A percentile compares a stretch with the other conserved stretches of the same genome.
These are phyloP conservation scores for Ophraella communa DNA, from an alignment of 2,888 invertebrate genomes.

Conservation along the genomic window DNA sequence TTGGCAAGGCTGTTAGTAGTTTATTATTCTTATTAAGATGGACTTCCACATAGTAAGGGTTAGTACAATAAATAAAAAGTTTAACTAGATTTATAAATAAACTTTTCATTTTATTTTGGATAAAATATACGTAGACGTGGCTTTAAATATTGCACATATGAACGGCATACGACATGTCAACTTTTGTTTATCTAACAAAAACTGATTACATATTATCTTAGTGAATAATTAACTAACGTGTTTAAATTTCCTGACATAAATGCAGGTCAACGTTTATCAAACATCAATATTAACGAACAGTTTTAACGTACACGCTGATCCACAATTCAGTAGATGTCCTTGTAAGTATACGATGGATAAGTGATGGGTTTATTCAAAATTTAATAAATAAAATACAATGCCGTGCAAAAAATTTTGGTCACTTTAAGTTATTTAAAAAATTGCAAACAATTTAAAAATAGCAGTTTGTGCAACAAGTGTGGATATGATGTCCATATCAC, in stretches of 20 bases:
- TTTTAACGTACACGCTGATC: not conserved
- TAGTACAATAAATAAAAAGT: no score
- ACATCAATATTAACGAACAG: not conserved
- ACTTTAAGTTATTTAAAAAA: no score
- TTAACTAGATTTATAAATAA: no score
- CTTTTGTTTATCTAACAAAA: constrained; percentile 24
- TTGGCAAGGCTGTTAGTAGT: no score
- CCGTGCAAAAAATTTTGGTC: no score
- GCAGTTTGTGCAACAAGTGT: no score
- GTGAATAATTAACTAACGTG: constrained; percentile 22
- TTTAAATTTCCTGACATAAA: constrained; percentile 14
- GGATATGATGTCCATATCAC: no score
- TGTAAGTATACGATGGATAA: not conserved
- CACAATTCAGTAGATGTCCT: not conserved
- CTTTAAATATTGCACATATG: not conserved
- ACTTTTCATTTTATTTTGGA: not conserved
- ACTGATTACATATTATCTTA: constrained; percentile 18
- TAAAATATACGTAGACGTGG: not conserved
- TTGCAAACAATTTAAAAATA: no score
- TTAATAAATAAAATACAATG: not conserved
- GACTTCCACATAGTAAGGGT: no score
- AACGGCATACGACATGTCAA: constrained; percentile 1
- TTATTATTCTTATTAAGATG: no score
- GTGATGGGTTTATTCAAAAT: not conserved
- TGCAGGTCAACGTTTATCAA: constrained; percentile 14